Percentiles rank a stretch among this genome's conserved stretches.
phyloP scores from a whole-genome alignment of 2,797 vertebrate species.

The Pelobates cultripes region DNA sequence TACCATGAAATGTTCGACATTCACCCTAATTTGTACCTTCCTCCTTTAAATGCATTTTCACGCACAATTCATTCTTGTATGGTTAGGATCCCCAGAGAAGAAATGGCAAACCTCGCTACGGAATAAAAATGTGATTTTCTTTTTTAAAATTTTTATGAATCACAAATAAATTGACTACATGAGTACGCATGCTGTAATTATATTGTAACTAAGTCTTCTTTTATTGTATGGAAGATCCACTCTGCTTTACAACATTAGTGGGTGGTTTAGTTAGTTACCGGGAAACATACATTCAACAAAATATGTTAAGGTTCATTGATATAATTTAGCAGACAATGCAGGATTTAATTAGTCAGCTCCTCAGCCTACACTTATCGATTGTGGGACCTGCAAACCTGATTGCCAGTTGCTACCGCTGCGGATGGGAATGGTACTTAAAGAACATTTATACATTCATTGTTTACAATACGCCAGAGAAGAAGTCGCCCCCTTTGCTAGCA shows the following conservation, averaged over 20 bases:
- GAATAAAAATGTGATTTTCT: no score
- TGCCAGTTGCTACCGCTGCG: conserved; percentile 17
- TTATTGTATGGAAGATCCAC: background rate
- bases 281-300: conserved; percentile 13
- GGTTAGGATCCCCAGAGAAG: no score
- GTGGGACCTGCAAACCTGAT: conserved; percentile 1
- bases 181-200: no score
- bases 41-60: no score
- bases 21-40: no score
- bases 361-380: conserved; percentile 16
- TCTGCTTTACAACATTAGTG: background rate
- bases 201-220: no score
- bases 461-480: conserved; percentile 52
- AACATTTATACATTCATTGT: conserved; percentile 61
- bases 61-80: no score
- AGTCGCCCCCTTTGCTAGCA: conserved; percentile 62
- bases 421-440: conserved; percentile 57
- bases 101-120: no score
- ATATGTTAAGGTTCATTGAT: background rate
- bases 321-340: conserved; percentile 9
- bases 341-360: conserved; percentile 24
- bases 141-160: no score
- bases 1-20: background rate
- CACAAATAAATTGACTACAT: no score
- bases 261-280: conserved; percentile 19